phyloP scores from a whole-genome alignment of 2,888 invertebrate genomes.

The Perdita meconis region DNA sequence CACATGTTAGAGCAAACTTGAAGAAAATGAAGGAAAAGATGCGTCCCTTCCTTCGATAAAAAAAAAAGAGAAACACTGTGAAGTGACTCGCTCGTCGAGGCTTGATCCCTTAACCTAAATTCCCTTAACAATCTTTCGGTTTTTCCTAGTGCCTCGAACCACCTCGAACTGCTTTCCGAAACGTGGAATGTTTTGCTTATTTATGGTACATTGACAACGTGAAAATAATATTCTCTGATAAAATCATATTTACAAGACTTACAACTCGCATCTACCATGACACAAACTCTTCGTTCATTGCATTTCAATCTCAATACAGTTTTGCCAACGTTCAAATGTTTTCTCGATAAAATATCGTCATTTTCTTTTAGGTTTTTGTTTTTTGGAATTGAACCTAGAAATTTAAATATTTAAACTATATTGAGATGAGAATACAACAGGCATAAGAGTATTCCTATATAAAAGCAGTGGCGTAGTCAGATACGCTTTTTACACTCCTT shows the following conservation, averaged over 20 bases:
- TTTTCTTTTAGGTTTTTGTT: too few relatives aligned
- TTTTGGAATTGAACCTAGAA: background rate
- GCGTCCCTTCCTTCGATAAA: background rate
- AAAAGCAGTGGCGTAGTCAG: conserved; percentile 53
- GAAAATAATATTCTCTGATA: conserved; percentile 79
- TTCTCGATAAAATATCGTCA: too few relatives aligned
- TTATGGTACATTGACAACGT: conserved; percentile 82
- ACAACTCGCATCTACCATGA: conserved; percentile 81
- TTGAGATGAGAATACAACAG: conserved; percentile 72
- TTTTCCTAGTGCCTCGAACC: too few relatives aligned
- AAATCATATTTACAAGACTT: conserved; percentile 83
- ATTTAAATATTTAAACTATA: background rate
- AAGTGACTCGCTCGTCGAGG: conserved; percentile 26
- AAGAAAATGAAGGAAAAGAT: conserved; percentile 63
- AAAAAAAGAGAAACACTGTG: conserved; percentile 61
- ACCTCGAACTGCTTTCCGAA: conserved; percentile 73
- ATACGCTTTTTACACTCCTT: background rate
- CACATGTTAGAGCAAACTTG: conserved; percentile 70
- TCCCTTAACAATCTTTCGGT: conserved; percentile 68
- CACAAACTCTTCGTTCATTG: conserved; percentile 77
- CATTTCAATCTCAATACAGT: conserved; percentile 64
- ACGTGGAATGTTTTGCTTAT: conserved; percentile 80
- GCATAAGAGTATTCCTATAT: conserved; percentile 66
- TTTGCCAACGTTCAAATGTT: too few relatives aligned
- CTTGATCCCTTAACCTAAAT: conserved; percentile 61